phyloP scores from a whole-genome alignment of 2,797 vertebrate genomes.

The Hyperoplus immaculatus region DNA sequence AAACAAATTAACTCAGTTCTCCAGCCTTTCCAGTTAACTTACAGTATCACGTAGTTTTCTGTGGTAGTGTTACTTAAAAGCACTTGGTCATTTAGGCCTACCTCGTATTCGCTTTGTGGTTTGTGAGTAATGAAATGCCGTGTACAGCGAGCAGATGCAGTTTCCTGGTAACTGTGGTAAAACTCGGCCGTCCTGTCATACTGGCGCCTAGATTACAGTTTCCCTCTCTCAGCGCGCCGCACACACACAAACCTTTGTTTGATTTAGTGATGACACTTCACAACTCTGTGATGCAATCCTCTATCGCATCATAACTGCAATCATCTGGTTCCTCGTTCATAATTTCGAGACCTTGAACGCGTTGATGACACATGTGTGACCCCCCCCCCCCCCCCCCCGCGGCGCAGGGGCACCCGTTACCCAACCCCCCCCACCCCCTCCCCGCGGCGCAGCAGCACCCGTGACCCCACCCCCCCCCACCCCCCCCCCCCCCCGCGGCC shows the following conservation, averaged over 20 bases:
- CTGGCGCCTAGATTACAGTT: neutral
- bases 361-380: conserved; percentile 8
- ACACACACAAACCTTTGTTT: conserved; percentile 20
- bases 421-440: too few relatives aligned
- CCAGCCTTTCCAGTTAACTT: neutral
- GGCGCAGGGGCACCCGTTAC: neutral
- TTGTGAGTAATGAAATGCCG: conserved; percentile 5
- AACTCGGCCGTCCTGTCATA: neutral
- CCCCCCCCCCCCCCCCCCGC: neutral
- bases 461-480: neutral
- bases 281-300: conserved; percentile 31
- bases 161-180: conserved; percentile 2
- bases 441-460: neutral
- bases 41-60: neutral
- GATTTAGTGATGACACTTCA: neutral
- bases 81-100: too few relatives aligned
- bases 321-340: conserved; percentile 31
- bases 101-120: neutral
- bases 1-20: too few relatives aligned
- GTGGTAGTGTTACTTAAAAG: too few relatives aligned
- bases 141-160: neutral
- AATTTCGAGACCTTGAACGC: conserved; percentile 22
- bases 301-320: conserved; percentile 17
- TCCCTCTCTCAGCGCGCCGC: neutral
- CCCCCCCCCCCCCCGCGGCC: too few relatives aligned